Percentiles rank a stretch among this genome's conserved stretches.
Conservation (phyloP, 2,888 invertebrate genomes). For the Eupeodes latifasciatus region DNA sequence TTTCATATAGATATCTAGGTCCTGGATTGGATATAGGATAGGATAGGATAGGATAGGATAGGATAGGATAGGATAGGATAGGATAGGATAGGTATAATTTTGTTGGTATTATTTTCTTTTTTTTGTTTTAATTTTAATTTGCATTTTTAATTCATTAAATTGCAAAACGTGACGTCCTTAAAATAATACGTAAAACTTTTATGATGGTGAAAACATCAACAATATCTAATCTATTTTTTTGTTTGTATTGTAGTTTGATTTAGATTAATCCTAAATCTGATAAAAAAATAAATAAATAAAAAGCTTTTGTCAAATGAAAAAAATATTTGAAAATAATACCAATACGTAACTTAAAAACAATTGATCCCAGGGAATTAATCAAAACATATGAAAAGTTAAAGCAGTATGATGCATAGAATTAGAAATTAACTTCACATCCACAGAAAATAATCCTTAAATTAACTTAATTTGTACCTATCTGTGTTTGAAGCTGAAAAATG, state of each 20-base stretch:
- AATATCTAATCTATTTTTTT: background rate
- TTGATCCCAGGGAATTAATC: background rate
- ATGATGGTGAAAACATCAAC: background rate
- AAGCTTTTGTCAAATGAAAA: background rate
- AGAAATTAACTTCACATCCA: too few relatives aligned
- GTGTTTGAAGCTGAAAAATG: too few relatives aligned
- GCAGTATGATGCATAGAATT: too few relatives aligned
- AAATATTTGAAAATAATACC: background rate
- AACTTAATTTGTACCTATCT: too few relatives aligned
- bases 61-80: too few relatives aligned
- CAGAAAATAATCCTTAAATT: too few relatives aligned
- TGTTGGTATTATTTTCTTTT: background rate
- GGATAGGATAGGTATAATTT: background rate
- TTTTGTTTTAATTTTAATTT: constrained; percentile 17
- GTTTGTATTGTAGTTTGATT: background rate
- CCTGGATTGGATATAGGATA: too few relatives aligned
- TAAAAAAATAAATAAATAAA: background rate
- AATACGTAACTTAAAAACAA: background rate
- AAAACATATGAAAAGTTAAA: too few relatives aligned
- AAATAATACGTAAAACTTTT: background rate
- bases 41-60: too few relatives aligned
- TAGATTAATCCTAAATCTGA: background rate
- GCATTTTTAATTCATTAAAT: constrained; percentile 22
- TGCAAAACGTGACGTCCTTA: background rate
- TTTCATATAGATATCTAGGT: too few relatives aligned